phyloP scores from a whole-genome alignment of 2,888 invertebrate genomes.

The Pollenia amentaria region DNA sequence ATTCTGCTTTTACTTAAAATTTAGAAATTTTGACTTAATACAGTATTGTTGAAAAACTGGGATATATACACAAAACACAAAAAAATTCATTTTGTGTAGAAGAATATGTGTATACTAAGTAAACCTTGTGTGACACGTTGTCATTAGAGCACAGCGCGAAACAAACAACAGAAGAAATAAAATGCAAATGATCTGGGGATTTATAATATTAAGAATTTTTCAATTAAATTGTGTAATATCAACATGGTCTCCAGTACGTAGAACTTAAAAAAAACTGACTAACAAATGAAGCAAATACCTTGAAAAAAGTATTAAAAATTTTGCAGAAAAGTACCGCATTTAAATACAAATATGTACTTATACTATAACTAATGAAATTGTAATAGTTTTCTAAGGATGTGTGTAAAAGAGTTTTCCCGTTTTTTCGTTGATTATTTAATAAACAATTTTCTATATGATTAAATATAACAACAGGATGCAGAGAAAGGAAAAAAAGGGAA shows the following conservation, averaged over 20 bases:
- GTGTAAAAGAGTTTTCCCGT: not conserved
- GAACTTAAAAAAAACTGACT: not conserved
- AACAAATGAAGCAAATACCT: not conserved
- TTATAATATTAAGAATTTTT: conserved; percentile 57
- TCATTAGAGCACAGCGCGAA: conserved; percentile 22
- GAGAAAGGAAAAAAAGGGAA: conserved; percentile 5
- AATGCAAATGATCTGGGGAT: conserved; percentile 56
- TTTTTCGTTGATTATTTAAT: conserved; percentile 55
- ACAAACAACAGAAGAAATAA: conserved; percentile 2
- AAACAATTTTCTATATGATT: conserved; percentile 56
- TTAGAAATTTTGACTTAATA: no score
- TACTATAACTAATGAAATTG: not conserved
- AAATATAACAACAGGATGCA: conserved; percentile 33
- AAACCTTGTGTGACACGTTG: conserved; percentile 45
- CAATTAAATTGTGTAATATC: conserved; percentile 41
- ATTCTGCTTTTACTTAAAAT: no score
- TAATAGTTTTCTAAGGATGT: not conserved
- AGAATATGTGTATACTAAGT: conserved; percentile 1
- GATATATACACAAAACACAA: not conserved
- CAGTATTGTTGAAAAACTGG: no score
- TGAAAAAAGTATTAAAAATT: not conserved
- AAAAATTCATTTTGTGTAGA: not conserved
- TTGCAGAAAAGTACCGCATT: conserved; percentile 9
- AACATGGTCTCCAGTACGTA: not conserved
- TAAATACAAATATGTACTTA: not conserved